phyloP scores from a whole-genome alignment of 2,888 invertebrate species.

The Pyrochroa serraticornis region DNA sequence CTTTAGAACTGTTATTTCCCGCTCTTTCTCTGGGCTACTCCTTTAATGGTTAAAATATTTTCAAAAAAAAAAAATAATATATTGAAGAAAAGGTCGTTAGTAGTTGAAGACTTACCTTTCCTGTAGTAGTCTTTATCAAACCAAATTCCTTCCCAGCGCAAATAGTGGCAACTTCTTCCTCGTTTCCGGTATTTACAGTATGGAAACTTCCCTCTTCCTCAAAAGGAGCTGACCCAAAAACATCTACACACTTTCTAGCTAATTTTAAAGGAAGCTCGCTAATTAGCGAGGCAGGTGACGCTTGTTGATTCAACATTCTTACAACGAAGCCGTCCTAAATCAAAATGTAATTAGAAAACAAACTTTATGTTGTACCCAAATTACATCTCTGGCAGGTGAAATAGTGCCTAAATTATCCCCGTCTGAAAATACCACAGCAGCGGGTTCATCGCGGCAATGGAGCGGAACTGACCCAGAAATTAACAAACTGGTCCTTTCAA shows the following conservation, averaged over 20 bases:
- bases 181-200: conserved; percentile 57
- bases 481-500: conserved; percentile 63
- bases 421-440: conserved; percentile 74
- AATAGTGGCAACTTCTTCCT: conserved; percentile 80
- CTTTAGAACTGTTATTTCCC: too few relatives aligned
- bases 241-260: conserved; percentile 79
- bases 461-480: conserved; percentile 58
- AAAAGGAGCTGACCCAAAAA: conserved; percentile 73
- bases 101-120: conserved; percentile 69
- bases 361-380: not conserved
- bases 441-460: conserved; percentile 58
- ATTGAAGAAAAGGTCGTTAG: not conserved
- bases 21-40: too few relatives aligned
- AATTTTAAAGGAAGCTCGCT: conserved; percentile 76
- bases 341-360: not conserved
- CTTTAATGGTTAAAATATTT: too few relatives aligned
- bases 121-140: conserved; percentile 80
- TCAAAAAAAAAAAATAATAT: not conserved
- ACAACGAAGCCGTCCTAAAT: conserved; percentile 80
- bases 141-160: conserved; percentile 91
- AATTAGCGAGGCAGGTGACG: conserved; percentile 63
- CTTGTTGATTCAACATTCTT: conserved; percentile 70
- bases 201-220: conserved; percentile 66
- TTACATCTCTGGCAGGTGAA: conserved; percentile 79
- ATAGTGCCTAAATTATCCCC: conserved; percentile 80